Evolutionary conservation across 1,140 invertebrate genomes (phyloP), one percentile per base, ranked within the genome.

Genomic region (Centruroides sculpturatus): DNA sequence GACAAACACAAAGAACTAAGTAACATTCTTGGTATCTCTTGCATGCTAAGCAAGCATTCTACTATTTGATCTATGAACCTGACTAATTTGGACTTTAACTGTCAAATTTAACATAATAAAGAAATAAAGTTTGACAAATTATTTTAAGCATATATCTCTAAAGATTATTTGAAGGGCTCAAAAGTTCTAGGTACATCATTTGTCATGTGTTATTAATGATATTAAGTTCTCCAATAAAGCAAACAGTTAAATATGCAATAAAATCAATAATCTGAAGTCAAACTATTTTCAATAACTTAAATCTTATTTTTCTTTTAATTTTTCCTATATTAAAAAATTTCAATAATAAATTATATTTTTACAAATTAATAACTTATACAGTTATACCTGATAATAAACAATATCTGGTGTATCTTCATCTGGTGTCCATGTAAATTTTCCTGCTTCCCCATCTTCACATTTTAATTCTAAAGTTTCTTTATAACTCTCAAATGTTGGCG

Each of bases 301-400:
- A 51, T 2, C 41, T 53, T 8, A 57, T 9, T n/a, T 57, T 8
- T n/a, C 36, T n/a, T 10, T 47, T n/a, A 57, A 10, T 57, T 8
- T 13, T n/a, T 11, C 56, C 36, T 10, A 1, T 55, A 35, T 58
- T 12, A 58, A 11, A 11, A 34, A 58, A 10, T 46, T 55, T 10
- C 10, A 58, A 46, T 10, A 35, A 11, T 13, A 12, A 10, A 58
- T 35, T 35, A 46, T 12, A 11, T 10, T 50, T 12, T 58, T 58
- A 10, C 35, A n/a, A 55, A 13, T 58, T 12, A 58, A 55, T 12
- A 11, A 59, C 3, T 4, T 50, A 53, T 12, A 54, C 8, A 0
- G 3, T 66, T 52, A 71, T 75, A 89, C 87, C 79, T 92, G 90
- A 75, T 94, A 95, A 72, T 92, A 95, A 46, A 95, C 87, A 34